These are phyloP conservation scores for Rhamphomyia laevipes DNA, from an alignment of 2,888 invertebrate species.

Conservation along the genomic window DNA sequence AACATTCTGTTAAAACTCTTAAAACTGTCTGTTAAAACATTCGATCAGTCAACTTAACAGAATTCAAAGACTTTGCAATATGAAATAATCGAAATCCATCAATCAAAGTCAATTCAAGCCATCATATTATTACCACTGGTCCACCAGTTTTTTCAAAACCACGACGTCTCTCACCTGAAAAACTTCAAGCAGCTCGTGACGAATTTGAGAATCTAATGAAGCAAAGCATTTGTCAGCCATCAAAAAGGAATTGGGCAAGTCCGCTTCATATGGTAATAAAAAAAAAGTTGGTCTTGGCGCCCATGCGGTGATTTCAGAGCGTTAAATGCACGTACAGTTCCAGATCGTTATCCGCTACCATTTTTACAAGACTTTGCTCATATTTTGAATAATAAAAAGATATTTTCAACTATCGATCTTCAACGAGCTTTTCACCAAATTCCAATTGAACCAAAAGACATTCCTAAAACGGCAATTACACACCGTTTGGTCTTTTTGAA, in stretches of 20 bases:
- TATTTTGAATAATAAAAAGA: no score
- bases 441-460: background rate
- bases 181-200: conserved; percentile 8
- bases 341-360: conserved; percentile 26
- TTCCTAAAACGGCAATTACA: background rate
- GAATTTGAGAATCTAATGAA: conserved; percentile 17
- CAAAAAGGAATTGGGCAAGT: conserved; percentile 31
- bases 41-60: background rate
- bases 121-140: conserved; percentile 8
- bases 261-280: conserved; percentile 27
- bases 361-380: conserved; percentile 1
- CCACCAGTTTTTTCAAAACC: conserved; percentile 9
- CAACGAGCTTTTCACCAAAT: background rate
- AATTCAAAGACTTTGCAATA: background rate
- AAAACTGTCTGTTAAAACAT: background rate
- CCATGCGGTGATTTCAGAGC: conserved; percentile 25
- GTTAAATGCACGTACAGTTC: conserved; percentile 22
- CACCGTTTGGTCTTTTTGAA: background rate
- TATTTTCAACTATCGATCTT: no score
- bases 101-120: background rate
- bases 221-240: conserved; percentile 33
- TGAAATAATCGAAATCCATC: background rate
- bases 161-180: conserved; percentile 20
- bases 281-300: conserved; percentile 19
- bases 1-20: no score